These are phyloP conservation scores for Lepilemur septentrionalis DNA, from an alignment of 2,797 vertebrate genomes.

Conservation along the genomic window DNA sequence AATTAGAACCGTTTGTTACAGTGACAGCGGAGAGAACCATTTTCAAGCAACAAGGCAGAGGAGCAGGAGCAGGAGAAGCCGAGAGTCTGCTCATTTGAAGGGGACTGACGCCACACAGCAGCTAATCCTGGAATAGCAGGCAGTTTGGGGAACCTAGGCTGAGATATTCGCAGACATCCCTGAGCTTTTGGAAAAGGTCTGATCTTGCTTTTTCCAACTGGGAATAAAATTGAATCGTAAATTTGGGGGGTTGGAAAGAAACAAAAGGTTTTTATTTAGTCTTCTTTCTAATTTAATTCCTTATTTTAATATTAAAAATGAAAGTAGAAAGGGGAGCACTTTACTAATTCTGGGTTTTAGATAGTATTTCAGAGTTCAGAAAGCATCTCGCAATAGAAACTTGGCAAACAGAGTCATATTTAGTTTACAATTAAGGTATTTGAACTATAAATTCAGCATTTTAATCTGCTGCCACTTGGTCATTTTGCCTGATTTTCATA, in stretches of 20 bases:
- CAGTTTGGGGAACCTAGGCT: not conserved
- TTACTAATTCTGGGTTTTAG: not conserved
- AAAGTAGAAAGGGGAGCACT: not conserved
- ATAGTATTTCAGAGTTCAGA: not conserved
- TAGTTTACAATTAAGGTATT: not conserved
- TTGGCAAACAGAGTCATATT: not conserved
- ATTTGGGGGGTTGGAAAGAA: not conserved
- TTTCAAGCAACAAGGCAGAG: slow-evolving; percentile 66
- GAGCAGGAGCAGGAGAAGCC: not conserved
- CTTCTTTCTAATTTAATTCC: not conserved
- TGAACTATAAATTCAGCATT: not conserved
- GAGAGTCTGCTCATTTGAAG: slow-evolving; percentile 81
- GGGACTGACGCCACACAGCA: slow-evolving; percentile 88
- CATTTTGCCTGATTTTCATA: not conserved
- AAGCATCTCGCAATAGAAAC: slow-evolving; percentile 22
- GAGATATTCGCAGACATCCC: not conserved
- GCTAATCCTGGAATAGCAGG: slow-evolving; percentile 85
- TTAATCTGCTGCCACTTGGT: not conserved
- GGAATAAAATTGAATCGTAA: not conserved
- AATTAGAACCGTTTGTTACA: slow-evolving; percentile 86
- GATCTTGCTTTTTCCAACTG: not conserved
- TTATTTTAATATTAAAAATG: not conserved
- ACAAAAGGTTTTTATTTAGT: not conserved
- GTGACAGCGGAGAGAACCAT: slow-evolving; percentile 75
- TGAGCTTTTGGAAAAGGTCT: slow-evolving; percentile 19